phyloP scores from a whole-genome alignment of 2,113 vertebrate species.

The Phrynocephalus versicolor region DNA sequence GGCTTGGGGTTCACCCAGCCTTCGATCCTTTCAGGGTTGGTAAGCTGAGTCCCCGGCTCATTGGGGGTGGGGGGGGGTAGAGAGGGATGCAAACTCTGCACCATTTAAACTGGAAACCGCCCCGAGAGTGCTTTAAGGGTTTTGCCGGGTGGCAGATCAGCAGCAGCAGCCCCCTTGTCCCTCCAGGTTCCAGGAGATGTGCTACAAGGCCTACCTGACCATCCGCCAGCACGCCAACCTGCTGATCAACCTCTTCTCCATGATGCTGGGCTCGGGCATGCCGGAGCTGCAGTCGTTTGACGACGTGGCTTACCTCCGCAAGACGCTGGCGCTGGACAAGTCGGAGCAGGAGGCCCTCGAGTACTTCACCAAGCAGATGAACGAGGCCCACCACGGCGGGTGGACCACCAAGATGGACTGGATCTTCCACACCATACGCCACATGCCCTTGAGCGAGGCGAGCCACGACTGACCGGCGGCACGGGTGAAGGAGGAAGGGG shows the following conservation, averaged over 20 bases:
- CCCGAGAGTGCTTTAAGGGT: too few relatives aligned
- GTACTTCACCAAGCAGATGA: slow-evolving; percentile 83
- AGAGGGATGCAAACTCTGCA: too few relatives aligned
- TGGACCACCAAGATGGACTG: slow-evolving; percentile 86
- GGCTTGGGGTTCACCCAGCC: too few relatives aligned
- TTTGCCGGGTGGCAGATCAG: too few relatives aligned
- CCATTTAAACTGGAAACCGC: too few relatives aligned
- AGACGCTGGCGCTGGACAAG: slow-evolving; percentile 71
- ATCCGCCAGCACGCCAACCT: slow-evolving; percentile 72
- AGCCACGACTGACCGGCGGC: slow-evolving; percentile 18
- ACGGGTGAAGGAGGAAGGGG: neutral
- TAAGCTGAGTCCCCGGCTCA: too few relatives aligned
- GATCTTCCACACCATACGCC: slow-evolving; percentile 82
- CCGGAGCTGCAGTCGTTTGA: slow-evolving; percentile 73
- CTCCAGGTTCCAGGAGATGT: slow-evolving; percentile 71
- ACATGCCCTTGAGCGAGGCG: slow-evolving; percentile 75
- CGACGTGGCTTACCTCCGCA: slow-evolving; percentile 71
- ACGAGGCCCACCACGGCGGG: slow-evolving; percentile 80
- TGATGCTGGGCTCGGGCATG: slow-evolving; percentile 71
- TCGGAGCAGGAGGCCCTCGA: slow-evolving; percentile 77
- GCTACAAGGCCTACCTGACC: slow-evolving; percentile 72
- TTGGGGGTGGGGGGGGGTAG: too few relatives aligned
- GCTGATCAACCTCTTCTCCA: slow-evolving; percentile 74
- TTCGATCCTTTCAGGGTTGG: too few relatives aligned
- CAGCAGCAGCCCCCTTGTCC: too few relatives aligned